Conservation (phyloP, 2,797 vertebrate genomes). For the Microctenopoma stevenorrisi region DNA sequence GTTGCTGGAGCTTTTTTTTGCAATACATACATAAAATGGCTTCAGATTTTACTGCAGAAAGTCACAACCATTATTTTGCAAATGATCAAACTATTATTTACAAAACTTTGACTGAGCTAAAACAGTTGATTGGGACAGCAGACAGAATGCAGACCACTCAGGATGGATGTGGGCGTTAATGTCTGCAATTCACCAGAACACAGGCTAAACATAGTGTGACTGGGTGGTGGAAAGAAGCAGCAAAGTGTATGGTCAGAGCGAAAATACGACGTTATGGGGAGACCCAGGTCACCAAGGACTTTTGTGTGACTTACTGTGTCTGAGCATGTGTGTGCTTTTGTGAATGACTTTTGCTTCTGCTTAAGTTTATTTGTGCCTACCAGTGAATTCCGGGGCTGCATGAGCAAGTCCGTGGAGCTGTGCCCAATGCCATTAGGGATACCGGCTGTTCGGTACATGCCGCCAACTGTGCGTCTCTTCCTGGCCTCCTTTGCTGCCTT, state of each 20-base stretch:
- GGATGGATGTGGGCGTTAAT: conserved; percentile 73
- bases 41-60: not conserved
- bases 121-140: conserved; percentile 59
- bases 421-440: conserved; percentile 84
- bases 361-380: conserved; percentile 65
- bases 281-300: conserved; percentile 53
- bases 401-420: conserved; percentile 84
- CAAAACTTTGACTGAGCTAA: conserved; percentile 22
- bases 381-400: conserved; percentile 83
- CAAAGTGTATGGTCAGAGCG: conserved; percentile 58
- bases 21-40: not conserved
- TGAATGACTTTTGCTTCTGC: conserved; percentile 16
- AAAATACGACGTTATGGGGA: conserved; percentile 40
- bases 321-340: conserved; percentile 52
- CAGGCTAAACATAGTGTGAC: conserved; percentile 73
- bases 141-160: conserved; percentile 66
- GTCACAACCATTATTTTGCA: not conserved
- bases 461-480: conserved; percentile 76
- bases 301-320: conserved; percentile 55
- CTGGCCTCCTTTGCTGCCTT: conserved; percentile 82
- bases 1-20: not conserved
- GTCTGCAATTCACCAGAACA: conserved; percentile 56
- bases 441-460: conserved; percentile 84
- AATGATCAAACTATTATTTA: not conserved
- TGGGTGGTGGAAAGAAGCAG: conserved; percentile 73